A percentile compares a stretch with the other conserved stretches of the same genome.
Evolutionary conservation across 2,888 invertebrate species (phyloP).

Genomic region (Tricholauxania praeusta): DNA sequence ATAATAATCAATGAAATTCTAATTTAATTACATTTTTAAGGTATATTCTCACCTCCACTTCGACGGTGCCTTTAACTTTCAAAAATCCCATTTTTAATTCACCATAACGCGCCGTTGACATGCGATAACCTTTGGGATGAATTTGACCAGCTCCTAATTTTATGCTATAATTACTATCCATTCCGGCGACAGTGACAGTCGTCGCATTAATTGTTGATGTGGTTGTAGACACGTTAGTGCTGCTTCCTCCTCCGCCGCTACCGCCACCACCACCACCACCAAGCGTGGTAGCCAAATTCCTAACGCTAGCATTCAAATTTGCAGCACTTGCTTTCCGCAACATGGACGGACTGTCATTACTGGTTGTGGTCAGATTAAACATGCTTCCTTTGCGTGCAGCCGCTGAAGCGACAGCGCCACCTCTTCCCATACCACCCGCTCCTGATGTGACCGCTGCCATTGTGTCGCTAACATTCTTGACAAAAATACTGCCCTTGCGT

Average conservation of each 20-base stretch:
- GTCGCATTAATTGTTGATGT: constrained; percentile 37
- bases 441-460: neutral
- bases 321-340: constrained; percentile 58
- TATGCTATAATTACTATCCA: constrained; percentile 73
- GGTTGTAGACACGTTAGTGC: neutral
- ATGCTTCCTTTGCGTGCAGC: constrained; percentile 55
- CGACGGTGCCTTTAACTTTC: constrained; percentile 91
- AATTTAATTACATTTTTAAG: neutral
- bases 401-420: constrained; percentile 10
- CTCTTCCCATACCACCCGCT: constrained; percentile 1
- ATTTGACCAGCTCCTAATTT: constrained; percentile 84
- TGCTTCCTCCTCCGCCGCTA: neutral
- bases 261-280: neutral
- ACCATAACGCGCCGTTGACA: constrained; percentile 78
- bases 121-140: constrained; percentile 80
- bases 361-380: constrained; percentile 45
- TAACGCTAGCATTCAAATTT: constrained; percentile 35
- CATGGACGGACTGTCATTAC: constrained; percentile 40
- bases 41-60: constrained; percentile 77
- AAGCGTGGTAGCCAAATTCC: neutral
- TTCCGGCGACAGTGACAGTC: constrained; percentile 50
- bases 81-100: constrained; percentile 89
- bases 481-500: constrained; percentile 50
- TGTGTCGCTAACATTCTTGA: constrained; percentile 10
- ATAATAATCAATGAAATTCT: too few species aligned